Conservation (phyloP, 2,888 invertebrate genomes). For the Sinopyrophorus schimmeli region DNA sequence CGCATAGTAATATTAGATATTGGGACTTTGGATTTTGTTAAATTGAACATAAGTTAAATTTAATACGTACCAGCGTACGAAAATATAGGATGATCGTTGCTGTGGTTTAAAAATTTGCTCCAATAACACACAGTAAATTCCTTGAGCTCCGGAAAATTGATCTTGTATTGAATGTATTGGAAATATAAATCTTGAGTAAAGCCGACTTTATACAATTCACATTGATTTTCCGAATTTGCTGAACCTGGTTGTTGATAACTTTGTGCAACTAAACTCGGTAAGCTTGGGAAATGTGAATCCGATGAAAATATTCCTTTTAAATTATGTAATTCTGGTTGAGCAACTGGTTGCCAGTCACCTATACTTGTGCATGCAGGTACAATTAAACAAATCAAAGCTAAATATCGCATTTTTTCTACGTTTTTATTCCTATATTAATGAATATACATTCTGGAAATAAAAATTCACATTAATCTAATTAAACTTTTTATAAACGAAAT, state of each 20-base stretch:
- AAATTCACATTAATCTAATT: no score
- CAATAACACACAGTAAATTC: constrained; percentile 85
- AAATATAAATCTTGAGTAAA: constrained; percentile 64
- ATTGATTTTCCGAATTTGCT: constrained; percentile 50
- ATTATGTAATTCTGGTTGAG: constrained; percentile 51
- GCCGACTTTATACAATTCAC: constrained; percentile 61
- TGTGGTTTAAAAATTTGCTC: constrained; percentile 81
- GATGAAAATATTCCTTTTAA: constrained; percentile 29
- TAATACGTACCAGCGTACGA: constrained; percentile 76
- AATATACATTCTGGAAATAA: no score
- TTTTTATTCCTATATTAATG: no score
- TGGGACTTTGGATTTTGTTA: no score
- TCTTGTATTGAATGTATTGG: constrained; percentile 76
- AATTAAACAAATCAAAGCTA: constrained; percentile 42
- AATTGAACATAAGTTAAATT: no score
- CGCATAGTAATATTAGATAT: no score
- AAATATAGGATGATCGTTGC: constrained; percentile 79
- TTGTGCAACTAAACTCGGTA: constrained; percentile 33
- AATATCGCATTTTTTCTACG: constrained; percentile 6
- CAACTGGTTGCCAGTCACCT: constrained; percentile 60
- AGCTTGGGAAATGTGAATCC: constrained; percentile 28
- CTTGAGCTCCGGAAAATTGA: constrained; percentile 71
- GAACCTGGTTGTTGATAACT: constrained; percentile 34
- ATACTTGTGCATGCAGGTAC: constrained; percentile 49
- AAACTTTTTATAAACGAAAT: no score